Evolutionary conservation across 2,888 invertebrate genomes (phyloP), one percentile per base, ranked within the genome.

Genomic region (Catocala nupta): DNA sequence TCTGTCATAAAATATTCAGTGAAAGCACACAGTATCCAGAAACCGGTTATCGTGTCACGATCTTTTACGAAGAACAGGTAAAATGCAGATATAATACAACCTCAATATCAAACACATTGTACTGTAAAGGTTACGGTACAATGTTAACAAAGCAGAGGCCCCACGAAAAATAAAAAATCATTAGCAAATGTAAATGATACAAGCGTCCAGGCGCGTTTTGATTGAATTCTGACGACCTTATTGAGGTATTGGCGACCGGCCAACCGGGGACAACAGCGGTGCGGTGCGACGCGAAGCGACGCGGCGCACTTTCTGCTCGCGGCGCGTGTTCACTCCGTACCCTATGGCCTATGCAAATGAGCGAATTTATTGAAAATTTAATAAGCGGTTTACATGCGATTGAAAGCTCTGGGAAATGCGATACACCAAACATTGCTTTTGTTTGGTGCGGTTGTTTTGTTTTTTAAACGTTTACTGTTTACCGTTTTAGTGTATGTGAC

Each of bases 211-310:
- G 62, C 61, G 54, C 52, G 60, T 47, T 75, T 66, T 78, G 78
- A 78, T 77, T 77, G 77, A 78, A 78, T 73, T 75, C 61, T 68
- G 78, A 73, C 64, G 53, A 55, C 60, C 69, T 68, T 77, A 75
- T 77, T 75, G 65, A 65, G 62, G 43, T 57, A 63, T 71, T 77
- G 77, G 78, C 73, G 64, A 57, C 54, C 60, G 63, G 73, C 78
- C 78, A 78, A 73, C 72, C 49, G 67, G 57, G 67, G 68, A 63
- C 57, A 70, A 50, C 25, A 25, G 25, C 25, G 25, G 25, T 4
- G 25, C 25, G 25, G 25, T 25, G 25, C 25, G 25, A 25, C 25
- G 25, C 25, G 25, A 25, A 1, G 3, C 25, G 25, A 25, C 25
- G 4, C 62, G 68, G 12, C 59, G 60, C 55, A 53, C 61, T 69